Base-by-base conservation (phyloP, 2,113 vertebrate species). In the Vidua chalybeata region DNA sequence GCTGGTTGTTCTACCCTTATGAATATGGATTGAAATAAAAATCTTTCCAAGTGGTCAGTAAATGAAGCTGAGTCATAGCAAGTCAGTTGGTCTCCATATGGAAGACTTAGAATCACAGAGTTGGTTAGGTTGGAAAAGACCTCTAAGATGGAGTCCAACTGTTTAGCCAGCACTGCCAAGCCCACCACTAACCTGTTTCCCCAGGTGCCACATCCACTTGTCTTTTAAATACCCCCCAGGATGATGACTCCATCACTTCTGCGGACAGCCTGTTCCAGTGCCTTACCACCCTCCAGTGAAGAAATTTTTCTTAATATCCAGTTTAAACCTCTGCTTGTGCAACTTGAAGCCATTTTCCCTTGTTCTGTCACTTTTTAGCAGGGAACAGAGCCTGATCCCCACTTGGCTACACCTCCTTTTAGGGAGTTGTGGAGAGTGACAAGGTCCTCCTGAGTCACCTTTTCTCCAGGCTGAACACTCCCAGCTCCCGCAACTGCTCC, bases 111-210 rank as follows among this genome's bases (percentile, higher is more conserved):
- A 62, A 35, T 49, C 41, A 31, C 4, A 11, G 63, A 27, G 22
- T 19, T 31, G 24, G 1, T 84, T 41, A 41, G 33, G 28, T 17
- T 82, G 28, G 61, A n/a, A n/a, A 39, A 39, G 7, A 45, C 37
- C 19, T 74, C 61, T n/a, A 2, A 14, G 48, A 22, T 27, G 4
- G 10, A 62, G 17, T 43, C 30, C 30, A 48, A 0, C 24, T 15
- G 14, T 35, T 83, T 27, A 31, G 10, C 48, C 71, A 69, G 55
- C 71, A 48, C 55, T 69, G 35, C 71, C 26, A 43, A 54, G 41
- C 27, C 15, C 48, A 55, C 21, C 48, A 48, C 48, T 41, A 30
- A 27, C 17, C 16, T 0, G 0, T 35, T 45, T 69, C 17, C 41
- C 6, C 35, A 69, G 2, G 4, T 55, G n/a, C 35, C 63, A 55